phyloP scores from a whole-genome alignment of 2,888 invertebrate species.

The Lithodes maja region DNA sequence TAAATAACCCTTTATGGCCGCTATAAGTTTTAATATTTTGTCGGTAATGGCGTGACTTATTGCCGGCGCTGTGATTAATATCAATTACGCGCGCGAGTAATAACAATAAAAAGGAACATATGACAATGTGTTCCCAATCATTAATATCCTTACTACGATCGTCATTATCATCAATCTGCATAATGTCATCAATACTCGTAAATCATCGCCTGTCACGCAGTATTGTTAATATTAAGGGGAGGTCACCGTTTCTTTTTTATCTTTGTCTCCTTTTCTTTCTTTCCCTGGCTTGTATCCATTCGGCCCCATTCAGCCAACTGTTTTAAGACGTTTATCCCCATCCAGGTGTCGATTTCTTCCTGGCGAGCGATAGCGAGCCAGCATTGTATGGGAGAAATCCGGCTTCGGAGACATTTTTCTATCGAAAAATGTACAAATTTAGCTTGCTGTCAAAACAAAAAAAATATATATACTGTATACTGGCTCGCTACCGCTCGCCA shows the following conservation, averaged over 20 bases:
- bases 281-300: no score
- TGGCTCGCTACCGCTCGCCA: no score
- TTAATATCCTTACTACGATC: neutral
- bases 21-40: neutral
- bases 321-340: no score
- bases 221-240: neutral
- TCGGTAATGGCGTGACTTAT: slow-evolving; percentile 1
- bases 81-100: neutral
- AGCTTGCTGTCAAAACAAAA: no score
- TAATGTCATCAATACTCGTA: neutral
- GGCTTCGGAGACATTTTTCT: no score
- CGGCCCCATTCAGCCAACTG: no score
- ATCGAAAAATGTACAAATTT: no score
- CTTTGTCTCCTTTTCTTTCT: no score
- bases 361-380: no score
- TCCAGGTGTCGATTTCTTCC: no score
- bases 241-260: neutral
- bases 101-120: neutral
- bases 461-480: no score
- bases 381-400: no score
- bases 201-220: neutral
- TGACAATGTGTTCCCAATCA: neutral
- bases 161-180: neutral
- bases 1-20: neutral
- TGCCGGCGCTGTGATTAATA: neutral